These are phyloP conservation scores for Protomyctophum bolini DNA, from an alignment of 2,113 vertebrate species.

Conservation along the genomic window DNA sequence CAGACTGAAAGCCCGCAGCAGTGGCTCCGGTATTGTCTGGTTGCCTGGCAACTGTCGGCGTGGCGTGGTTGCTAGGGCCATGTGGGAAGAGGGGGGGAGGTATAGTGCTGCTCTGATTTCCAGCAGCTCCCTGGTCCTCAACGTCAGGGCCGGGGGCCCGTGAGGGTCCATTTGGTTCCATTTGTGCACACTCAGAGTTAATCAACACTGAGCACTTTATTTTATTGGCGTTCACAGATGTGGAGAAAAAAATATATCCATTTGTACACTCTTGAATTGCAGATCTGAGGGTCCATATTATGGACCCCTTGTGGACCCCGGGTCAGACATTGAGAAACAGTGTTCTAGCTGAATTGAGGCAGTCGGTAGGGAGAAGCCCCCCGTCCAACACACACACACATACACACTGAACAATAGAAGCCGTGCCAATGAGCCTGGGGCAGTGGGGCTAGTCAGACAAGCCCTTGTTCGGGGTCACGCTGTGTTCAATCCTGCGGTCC, in stretches of 20 bases:
- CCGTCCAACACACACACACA: conserved; percentile 68
- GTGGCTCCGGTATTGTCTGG: conserved; percentile 78
- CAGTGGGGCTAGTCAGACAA: conserved; percentile 74
- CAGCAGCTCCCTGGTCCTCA: conserved; percentile 24
- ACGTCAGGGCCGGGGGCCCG: too few species aligned
- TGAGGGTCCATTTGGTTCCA: too few species aligned
- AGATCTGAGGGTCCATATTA: too few species aligned
- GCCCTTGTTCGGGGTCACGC: conserved; percentile 75
- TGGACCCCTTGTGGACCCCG: too few species aligned
- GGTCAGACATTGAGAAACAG: too few species aligned
- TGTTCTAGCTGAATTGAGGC: conserved; percentile 64
- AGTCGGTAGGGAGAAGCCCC: conserved; percentile 74
- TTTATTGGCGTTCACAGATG: too few species aligned
- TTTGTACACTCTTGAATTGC: too few species aligned
- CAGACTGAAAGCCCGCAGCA: conserved; percentile 53
- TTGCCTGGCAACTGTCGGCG: conserved; percentile 80
- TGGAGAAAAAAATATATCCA: too few species aligned
- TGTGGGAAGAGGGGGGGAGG: conserved; percentile 59
- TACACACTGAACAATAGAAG: conserved; percentile 77
- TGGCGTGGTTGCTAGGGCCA: conserved; percentile 80
- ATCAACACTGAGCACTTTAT: too few species aligned
- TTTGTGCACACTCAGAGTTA: too few species aligned
- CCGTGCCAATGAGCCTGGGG: conserved; percentile 69
- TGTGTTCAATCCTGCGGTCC: conserved; percentile 71
- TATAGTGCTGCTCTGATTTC: conserved; percentile 76